Conservation (phyloP, 1,140 invertebrate genomes). For the Tetranychus cinnabarinus region DNA sequence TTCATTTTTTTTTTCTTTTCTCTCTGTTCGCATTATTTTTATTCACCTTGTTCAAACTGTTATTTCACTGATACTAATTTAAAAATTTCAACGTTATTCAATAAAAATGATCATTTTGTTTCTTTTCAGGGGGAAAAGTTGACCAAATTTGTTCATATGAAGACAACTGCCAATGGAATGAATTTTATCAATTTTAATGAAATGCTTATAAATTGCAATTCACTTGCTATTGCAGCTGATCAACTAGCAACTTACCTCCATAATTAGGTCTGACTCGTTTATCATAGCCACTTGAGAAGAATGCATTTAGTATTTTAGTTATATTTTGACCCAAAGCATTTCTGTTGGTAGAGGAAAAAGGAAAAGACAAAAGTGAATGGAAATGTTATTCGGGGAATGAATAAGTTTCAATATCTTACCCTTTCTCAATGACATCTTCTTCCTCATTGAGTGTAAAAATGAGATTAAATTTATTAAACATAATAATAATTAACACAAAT, state of each 20-base stretch:
- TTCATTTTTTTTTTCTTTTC: not conserved
- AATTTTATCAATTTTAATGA: too few species aligned
- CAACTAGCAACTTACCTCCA: conserved; percentile 24
- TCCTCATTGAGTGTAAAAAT: too few species aligned
- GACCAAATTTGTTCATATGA: too few species aligned
- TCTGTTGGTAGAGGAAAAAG: not conserved
- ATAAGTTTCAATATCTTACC: too few species aligned
- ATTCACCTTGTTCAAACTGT: too few species aligned
- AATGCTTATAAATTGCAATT: not conserved
- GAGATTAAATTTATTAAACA: too few species aligned
- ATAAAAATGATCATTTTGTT: not conserved
- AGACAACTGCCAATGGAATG: too few species aligned
- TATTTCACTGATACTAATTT: too few species aligned
- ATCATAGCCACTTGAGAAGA: conserved; percentile 75
- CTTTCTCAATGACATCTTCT: too few species aligned
- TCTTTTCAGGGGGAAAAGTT: not conserved
- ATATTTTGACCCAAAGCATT: conserved; percentile 32
- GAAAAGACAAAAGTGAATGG: not conserved
- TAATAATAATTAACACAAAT: not conserved
- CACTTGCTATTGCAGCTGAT: not conserved
- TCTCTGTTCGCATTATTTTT: too few species aligned
- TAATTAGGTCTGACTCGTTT: conserved; percentile 94
- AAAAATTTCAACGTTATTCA: too few species aligned
- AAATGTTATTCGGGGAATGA: not conserved
- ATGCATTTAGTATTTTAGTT: conserved; percentile 65